These are phyloP conservation scores for Empis livida DNA, from an alignment of 2,888 invertebrate species.

Conservation along the genomic window DNA sequence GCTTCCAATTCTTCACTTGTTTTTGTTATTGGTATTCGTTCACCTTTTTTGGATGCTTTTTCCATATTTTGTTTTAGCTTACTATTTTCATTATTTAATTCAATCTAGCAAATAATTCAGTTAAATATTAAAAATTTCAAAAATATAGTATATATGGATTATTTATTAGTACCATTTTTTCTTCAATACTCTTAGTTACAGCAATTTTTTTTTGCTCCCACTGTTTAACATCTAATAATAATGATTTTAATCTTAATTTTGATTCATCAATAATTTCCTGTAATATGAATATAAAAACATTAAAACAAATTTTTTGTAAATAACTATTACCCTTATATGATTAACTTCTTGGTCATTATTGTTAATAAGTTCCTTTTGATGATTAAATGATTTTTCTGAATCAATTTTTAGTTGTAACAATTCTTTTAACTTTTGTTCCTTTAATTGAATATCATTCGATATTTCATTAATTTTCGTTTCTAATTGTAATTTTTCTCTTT, in stretches of 20 bases:
- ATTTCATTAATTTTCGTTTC: no score
- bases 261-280: conserved; percentile 16
- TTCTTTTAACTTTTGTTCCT: conserved; percentile 29
- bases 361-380: conserved; percentile 28
- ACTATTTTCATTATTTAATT: conserved; percentile 6
- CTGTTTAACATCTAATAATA: conserved; percentile 10
- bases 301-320: neutral
- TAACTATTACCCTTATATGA: conserved; percentile 16
- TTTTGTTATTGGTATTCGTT: conserved; percentile 27
- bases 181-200: conserved; percentile 8
- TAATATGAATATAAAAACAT: neutral
- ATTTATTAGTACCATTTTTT: conserved; percentile 8
- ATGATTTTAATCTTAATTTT: conserved; percentile 15
- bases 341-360: conserved; percentile 26
- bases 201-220: conserved; percentile 13
- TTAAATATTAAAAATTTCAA: neutral
- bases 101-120: conserved; percentile 2
- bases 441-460: conserved; percentile 14
- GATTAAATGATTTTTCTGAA: conserved; percentile 31
- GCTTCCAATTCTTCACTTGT: conserved; percentile 32
- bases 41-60: conserved; percentile 23
- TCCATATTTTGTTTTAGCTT: conserved; percentile 6
- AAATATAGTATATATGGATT: no score
- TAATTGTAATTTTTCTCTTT: conserved; percentile 34
- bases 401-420: conserved; percentile 29